Percentiles rank a stretch among this genome's conserved stretches.
Conservation (phyloP, 2,113 vertebrate species). For the Leptocoma aspasia region DNA sequence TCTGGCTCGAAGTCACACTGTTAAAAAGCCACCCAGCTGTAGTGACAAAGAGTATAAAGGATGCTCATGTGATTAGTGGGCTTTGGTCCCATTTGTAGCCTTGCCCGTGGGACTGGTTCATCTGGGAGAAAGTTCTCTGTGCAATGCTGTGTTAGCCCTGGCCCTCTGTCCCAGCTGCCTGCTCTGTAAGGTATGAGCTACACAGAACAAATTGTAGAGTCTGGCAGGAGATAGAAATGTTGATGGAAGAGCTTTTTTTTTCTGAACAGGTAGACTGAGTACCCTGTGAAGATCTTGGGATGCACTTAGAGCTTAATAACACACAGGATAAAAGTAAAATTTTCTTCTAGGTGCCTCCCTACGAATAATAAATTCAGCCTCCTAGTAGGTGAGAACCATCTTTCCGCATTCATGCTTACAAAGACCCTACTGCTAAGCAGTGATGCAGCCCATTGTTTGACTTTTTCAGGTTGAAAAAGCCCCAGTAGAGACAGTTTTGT, state of each 20-base stretch:
- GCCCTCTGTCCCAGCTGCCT: not conserved
- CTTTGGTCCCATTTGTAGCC: not conserved
- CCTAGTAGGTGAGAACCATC: not conserved
- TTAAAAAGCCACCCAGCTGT: not conserved
- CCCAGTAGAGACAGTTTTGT: not conserved
- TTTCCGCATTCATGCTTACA: not conserved
- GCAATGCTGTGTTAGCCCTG: not conserved
- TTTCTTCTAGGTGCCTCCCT: not conserved
- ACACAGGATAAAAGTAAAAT: not conserved
- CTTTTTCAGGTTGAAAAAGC: not conserved
- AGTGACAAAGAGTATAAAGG: not conserved
- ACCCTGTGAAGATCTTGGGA: not conserved
- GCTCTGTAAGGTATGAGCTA: not conserved
- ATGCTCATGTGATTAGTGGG: not conserved
- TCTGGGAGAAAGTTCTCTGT: not conserved
- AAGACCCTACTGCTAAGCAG: not conserved
- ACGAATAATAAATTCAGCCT: not conserved
- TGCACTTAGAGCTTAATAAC: not conserved
- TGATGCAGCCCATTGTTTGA: not conserved
- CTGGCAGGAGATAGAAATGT: not conserved
- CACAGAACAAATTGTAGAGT: not conserved
- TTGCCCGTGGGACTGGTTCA: not conserved
- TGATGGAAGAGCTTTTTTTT: not conserved
- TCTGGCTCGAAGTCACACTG: fast-evolving
- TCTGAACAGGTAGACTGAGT: not conserved